Evolutionary conservation across 2,888 invertebrate genomes (phyloP), one percentile per base, ranked within the genome.

Genomic region (Phyllotreta striolata): DNA sequence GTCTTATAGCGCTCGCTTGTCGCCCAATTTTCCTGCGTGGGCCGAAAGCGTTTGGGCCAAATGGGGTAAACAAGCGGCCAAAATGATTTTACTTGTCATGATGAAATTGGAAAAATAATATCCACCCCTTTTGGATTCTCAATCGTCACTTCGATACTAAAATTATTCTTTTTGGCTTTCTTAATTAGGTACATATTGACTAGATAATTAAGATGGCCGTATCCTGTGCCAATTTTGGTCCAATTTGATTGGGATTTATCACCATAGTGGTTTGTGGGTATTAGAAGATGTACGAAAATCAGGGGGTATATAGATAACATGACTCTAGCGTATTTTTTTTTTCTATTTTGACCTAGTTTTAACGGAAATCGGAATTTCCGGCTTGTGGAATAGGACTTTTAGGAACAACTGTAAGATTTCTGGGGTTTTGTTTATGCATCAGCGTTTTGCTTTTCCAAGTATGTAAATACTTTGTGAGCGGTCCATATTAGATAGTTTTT

Each of bases 11-110:
- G 66, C 56, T 52, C 34, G 55, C 40, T 59, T 62, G 66, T 66
- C 66, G 66, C 66, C 66, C 55, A 66, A 66, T 62, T 55, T 62
- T 56, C 62, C 41, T 56, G 62, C 62, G 62, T 62, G 62, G 62
- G 62, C 43, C 55, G 56, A 49, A 57, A 62, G 40, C 49, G 14
- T n/a, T 41, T 41, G 2, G 9, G 41, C 41, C 41, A 1, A 24
- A 4, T 3, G 41, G 41, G 41, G 9, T 3, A n/a, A n/a, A 9
- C 41, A 41, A 41, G 6, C 4, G 41, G 41, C 2, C 10, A 41
- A 41, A 41, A n/a, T 9, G 7, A 41, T 41, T 24, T 24, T 24
- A 24, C 24, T 24, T 4, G 4, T 24, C 24, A 4, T 3, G 24
- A 24, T 24, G 24, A 24, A 24, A 1, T 24, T 24, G 24, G 24